Percentiles rank a stretch among this genome's conserved stretches.
phyloP scores from a whole-genome alignment of 2,797 vertebrate genomes.

The Eremophila alpestris region DNA sequence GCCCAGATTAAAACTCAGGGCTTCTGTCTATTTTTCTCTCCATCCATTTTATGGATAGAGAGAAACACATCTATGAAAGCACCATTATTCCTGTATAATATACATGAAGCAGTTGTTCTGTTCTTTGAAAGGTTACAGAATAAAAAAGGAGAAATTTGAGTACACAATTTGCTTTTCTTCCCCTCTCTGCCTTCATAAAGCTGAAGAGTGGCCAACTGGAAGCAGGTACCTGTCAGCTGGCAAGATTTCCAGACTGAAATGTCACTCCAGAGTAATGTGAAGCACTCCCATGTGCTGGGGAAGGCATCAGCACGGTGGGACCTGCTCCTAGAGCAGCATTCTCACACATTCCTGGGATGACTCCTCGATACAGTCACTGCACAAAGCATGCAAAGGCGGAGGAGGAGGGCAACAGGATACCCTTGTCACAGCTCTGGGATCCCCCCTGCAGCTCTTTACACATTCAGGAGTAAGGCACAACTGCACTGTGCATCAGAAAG shows the following conservation, averaged over 20 bases:
- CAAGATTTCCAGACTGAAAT: background rate
- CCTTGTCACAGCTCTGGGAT: background rate
- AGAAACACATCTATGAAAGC: background rate
- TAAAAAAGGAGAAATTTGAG: background rate
- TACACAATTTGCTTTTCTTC: background rate
- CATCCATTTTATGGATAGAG: background rate
- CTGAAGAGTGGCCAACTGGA: background rate
- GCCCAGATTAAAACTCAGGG: background rate
- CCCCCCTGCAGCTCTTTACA: background rate
- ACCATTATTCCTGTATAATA: background rate
- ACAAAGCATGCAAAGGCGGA: background rate
- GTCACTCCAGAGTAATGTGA: background rate
- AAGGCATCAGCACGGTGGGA: background rate
- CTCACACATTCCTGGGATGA: conserved; percentile 36
- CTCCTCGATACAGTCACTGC: background rate
- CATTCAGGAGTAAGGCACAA: background rate
- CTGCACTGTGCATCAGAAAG: background rate
- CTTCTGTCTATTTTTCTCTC: background rate
- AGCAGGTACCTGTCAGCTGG: conserved; percentile 6
- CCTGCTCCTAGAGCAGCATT: background rate
- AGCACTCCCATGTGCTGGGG: background rate
- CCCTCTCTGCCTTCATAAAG: background rate
- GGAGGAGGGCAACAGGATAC: conserved; percentile 5
- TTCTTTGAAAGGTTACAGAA: background rate
- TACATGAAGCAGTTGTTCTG: background rate